These are phyloP conservation scores for Arvicanthis niloticus DNA, from an alignment of 2,113 vertebrate genomes.

Conservation along the genomic window DNA sequence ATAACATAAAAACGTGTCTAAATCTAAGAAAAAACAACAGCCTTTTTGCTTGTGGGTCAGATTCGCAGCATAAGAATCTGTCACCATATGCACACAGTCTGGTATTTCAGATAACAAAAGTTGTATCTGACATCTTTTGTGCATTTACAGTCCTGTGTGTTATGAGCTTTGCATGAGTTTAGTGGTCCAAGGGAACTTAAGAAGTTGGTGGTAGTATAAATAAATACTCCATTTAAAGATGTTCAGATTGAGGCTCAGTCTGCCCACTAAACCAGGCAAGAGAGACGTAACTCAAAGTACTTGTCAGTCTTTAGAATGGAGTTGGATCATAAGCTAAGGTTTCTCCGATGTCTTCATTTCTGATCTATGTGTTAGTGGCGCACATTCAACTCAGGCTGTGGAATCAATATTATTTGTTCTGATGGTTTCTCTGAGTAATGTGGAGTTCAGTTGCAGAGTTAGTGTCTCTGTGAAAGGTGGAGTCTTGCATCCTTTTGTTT, in stretches of 20 bases:
- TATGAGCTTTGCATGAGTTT: background rate
- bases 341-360: slow-evolving; percentile 50
- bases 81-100: background rate
- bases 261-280: background rate
- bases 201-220: background rate
- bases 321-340: slow-evolving; percentile 1
- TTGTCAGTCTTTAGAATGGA: background rate
- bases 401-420: slow-evolving; percentile 29
- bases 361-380: slow-evolving; percentile 25
- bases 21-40: slow-evolving; percentile 51
- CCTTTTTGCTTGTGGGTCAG: slow-evolving; percentile 24
- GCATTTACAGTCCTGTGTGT: background rate
- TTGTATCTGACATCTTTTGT: background rate
- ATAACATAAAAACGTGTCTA: slow-evolving; percentile 55
- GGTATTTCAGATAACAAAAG: slow-evolving; percentile 28
- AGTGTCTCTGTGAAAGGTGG: slow-evolving; percentile 15
- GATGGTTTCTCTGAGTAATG: slow-evolving; percentile 36
- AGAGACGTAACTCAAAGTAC: background rate
- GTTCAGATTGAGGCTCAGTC: slow-evolving; percentile 15
- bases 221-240: slow-evolving; percentile 12
- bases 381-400: slow-evolving; percentile 57
- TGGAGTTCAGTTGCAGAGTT: slow-evolving; percentile 19
- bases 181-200: background rate
- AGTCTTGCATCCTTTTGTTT: background rate
- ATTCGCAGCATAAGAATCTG: slow-evolving; percentile 34